phyloP scores from a whole-genome alignment of 2,888 invertebrate species.

The Neria commutata region DNA sequence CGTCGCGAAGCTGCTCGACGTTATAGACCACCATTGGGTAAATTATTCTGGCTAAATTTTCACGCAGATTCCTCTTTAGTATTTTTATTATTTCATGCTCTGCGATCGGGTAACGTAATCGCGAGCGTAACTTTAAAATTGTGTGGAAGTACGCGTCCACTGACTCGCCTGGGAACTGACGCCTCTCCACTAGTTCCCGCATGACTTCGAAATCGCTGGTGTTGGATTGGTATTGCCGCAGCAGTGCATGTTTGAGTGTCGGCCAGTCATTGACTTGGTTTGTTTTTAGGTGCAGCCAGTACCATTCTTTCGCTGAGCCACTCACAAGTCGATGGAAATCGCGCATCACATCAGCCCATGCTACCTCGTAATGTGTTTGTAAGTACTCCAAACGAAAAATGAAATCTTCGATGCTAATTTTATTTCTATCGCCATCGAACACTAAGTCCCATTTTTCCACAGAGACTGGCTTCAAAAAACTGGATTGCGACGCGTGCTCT shows the following conservation, averaged over 20 bases:
- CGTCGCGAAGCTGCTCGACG: not conserved
- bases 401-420: not conserved
- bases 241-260: not conserved
- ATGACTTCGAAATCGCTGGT: conserved; percentile 8
- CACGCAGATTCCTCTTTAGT: not conserved
- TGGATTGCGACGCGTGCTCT: no score
- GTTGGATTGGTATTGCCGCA: not conserved
- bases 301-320: conserved; percentile 2
- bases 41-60: not conserved
- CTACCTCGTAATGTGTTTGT: not conserved
- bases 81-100: not conserved
- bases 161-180: not conserved
- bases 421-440: not conserved
- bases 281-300: not conserved
- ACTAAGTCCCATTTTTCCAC: not conserved
- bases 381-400: conserved; percentile 1
- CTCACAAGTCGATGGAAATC: not conserved
- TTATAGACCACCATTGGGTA: not conserved
- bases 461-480: no score
- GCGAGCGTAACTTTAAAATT: not conserved
- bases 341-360: not conserved
- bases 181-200: conserved; percentile 4
- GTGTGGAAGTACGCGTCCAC: conserved; percentile 5
- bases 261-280: not conserved
- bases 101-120: not conserved